Percentiles rank a stretch among this genome's conserved stretches.
Conservation (phyloP, 2,113 vertebrate species). For the Oxyura jamaicensis region DNA sequence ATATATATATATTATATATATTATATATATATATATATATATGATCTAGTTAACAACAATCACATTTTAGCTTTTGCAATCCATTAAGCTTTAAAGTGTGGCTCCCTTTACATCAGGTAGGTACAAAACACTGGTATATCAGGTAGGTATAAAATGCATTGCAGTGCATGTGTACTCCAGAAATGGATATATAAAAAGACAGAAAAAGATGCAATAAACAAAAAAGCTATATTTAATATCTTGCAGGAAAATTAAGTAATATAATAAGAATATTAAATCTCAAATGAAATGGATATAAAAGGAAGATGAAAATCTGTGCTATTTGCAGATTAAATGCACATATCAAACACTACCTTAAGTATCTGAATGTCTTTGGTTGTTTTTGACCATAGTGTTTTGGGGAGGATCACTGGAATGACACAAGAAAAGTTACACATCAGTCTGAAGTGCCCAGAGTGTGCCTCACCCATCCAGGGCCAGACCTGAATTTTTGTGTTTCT, state of each 20-base stretch:
- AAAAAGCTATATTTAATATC: neutral
- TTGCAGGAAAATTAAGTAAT: neutral
- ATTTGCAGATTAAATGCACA: neutral
- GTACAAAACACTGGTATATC: neutral
- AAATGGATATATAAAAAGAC: neutral
- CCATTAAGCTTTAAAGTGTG: neutral
- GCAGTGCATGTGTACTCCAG: neutral
- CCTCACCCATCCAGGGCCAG: neutral
- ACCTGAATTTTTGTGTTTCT: neutral
- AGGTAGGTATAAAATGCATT: neutral
- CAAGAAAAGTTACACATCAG: neutral
- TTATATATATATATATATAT: too few relatives aligned
- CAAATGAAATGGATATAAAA: neutral
- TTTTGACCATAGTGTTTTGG: neutral
- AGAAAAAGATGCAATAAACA: neutral
- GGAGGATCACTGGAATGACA: neutral
- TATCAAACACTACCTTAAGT: neutral
- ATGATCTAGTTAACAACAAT: too few relatives aligned
- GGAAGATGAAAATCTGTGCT: neutral
- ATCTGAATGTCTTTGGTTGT: rapidly evolving
- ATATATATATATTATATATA: too few relatives aligned
- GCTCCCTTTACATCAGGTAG: neutral
- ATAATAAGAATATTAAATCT: neutral
- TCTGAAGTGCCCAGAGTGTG: neutral
- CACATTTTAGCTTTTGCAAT: too few relatives aligned